Evolutionary conservation across 2,888 invertebrate genomes (phyloP), one percentile per base, ranked within the genome.

Genomic region (Plagodis pulveraria): DNA sequence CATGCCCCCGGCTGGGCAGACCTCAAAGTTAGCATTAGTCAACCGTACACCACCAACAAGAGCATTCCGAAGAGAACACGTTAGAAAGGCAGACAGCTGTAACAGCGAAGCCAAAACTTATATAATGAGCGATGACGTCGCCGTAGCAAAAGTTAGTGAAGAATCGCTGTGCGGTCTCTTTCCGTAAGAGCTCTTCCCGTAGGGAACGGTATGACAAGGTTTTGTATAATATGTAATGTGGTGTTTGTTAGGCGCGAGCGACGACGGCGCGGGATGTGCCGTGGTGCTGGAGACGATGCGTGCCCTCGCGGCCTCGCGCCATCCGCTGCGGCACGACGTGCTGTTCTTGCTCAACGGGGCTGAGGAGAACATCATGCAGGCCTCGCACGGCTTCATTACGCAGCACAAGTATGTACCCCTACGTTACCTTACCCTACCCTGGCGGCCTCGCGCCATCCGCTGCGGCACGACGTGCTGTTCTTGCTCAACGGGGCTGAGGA

Each of bases 401-500:
- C 95, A 96, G 75, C 98, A 99, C 89, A 94, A 90, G 82, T 88
- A 67, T 55, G 51, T 22, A 9, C 11, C 43, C 10, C 32, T 46
- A 9, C 45, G 0, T 34, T 12, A 5, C 5, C 40, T 9, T 7
- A 35, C 35, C 7, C 5, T 5, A 6, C 96, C 56, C 91, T 97
- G 72, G 93, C 95, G 36, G 82, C 87, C 8, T 88, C 93, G 57
- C 87, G 92, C 56, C 87, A 87, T 55, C 93, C 95, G 68, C 93
- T 97, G 64, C 93, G 94, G 53, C 96, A 96, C 87, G 96, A 95
- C 85, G 94, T 97, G 64, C 93, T 98, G 68, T 96, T 98, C 86
- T 94, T 98, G 66, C 96, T 98, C 85, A 98, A 98, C 88, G 98
- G 98, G 63, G 98, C 97, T 52, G 98, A 98, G 90, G 98, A 98